phyloP scores from a whole-genome alignment of 2,113 vertebrate genomes.

The Pteronura brasiliensis region DNA sequence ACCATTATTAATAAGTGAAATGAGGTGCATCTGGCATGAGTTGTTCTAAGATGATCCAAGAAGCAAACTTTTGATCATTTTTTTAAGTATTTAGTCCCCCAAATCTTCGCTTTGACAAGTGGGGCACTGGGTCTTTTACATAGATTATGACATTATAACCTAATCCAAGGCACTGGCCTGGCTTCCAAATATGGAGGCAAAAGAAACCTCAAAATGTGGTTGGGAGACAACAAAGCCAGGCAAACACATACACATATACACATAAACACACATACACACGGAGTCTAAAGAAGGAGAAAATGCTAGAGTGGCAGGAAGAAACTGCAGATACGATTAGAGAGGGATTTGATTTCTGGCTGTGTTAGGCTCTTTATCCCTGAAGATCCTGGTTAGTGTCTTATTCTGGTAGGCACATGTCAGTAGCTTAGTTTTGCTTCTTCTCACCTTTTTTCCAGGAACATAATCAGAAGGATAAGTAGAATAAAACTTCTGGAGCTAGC shows the following conservation, averaged over 20 bases:
- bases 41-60: neutral
- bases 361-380: neutral
- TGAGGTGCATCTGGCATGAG: neutral
- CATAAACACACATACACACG: neutral
- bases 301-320: neutral
- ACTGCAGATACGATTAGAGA: neutral
- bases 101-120: neutral
- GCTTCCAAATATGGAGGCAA: neutral
- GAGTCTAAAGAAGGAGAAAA: neutral
- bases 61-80: neutral
- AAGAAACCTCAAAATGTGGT: neutral
- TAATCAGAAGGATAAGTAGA: neutral
- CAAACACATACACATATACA: neutral
- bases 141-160: neutral
- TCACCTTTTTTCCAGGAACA: neutral
- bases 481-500: neutral
- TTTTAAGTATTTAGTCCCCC: neutral
- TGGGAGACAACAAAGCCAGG: neutral
- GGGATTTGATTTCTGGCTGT: neutral
- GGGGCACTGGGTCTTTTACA: fast-evolving
- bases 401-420: neutral
- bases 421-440: neutral
- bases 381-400: neutral
- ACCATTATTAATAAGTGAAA: neutral
- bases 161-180: neutral